Evolutionary conservation across 2,888 invertebrate species (phyloP).

Genomic region (Petrolisthes cinctipes): DNA sequence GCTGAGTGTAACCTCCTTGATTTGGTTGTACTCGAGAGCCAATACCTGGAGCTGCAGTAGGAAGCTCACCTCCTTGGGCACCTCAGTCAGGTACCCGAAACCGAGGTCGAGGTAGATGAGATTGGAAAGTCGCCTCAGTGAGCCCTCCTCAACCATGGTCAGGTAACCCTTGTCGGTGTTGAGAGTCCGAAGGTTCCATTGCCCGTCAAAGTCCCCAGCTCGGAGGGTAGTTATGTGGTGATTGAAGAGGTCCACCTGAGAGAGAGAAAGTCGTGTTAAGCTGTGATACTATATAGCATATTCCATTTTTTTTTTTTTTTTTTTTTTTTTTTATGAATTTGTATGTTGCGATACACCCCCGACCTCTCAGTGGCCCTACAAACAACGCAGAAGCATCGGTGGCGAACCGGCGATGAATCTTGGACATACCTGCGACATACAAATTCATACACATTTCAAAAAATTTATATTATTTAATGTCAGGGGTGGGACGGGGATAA

Average conservation of each 20-base stretch:
- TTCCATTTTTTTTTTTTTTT: neutral
- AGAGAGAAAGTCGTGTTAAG: neutral
- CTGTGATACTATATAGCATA: neutral
- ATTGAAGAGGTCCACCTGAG: slow-evolving; percentile 43
- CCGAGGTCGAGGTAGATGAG: slow-evolving; percentile 27
- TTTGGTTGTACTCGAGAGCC: slow-evolving; percentile 37
- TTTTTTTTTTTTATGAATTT: neutral
- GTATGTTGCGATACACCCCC: neutral
- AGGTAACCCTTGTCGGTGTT: slow-evolving; percentile 30
- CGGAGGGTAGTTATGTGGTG: slow-evolving; percentile 36
- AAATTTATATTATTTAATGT: neutral
- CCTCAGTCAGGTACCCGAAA: slow-evolving; percentile 26
- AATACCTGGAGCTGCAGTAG: slow-evolving; percentile 23
- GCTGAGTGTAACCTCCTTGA: slow-evolving; percentile 15
- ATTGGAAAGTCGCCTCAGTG: slow-evolving; percentile 17
- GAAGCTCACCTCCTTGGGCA: slow-evolving; percentile 30
- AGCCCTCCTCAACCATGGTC: slow-evolving; percentile 22
- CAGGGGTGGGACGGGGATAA: neutral
- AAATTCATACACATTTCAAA: no score
- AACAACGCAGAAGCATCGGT: neutral
- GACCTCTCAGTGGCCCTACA: neutral
- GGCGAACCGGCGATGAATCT: neutral
- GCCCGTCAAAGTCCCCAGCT: slow-evolving; percentile 26
- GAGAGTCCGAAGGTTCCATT: slow-evolving; percentile 31
- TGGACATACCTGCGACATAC: no score